Conservation (phyloP, 2,888 invertebrate genomes). For the Torymus texanus region DNA sequence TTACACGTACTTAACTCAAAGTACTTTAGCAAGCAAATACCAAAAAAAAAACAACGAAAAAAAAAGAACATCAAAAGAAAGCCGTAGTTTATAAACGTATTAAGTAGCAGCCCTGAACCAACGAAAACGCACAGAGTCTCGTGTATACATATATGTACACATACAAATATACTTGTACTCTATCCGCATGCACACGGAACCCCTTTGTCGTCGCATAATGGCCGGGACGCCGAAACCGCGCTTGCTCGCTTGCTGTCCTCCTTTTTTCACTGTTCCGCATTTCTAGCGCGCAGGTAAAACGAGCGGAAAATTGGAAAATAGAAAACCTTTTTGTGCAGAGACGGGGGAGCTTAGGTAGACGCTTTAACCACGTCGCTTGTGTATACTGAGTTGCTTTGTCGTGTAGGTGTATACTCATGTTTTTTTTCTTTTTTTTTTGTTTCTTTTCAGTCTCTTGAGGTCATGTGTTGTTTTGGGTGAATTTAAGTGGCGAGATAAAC, state of each 20-base stretch:
- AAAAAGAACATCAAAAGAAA: too few relatives aligned
- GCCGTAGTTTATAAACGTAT: background rate
- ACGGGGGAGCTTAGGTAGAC: constrained; percentile 27
- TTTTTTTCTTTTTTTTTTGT: constrained; percentile 1
- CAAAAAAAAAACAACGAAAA: background rate
- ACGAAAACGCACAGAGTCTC: too few relatives aligned
- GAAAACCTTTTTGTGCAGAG: constrained; percentile 48
- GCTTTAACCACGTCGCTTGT: constrained; percentile 20
- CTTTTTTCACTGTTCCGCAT: constrained; percentile 18
- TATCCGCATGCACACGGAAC: too few relatives aligned
- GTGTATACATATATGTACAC: too few relatives aligned
- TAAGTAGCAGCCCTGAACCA: background rate
- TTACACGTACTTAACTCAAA: background rate
- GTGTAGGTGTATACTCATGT: background rate
- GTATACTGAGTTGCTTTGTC: too few relatives aligned
- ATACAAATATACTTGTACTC: too few relatives aligned
- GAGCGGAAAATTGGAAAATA: constrained; percentile 57
- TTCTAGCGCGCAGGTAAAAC: constrained; percentile 37
- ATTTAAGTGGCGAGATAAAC: constrained; percentile 51
- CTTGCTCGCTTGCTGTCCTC: background rate
- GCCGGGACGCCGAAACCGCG: constrained; percentile 20
- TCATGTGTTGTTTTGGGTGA: constrained; percentile 10
- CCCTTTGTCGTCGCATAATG: constrained; percentile 21
- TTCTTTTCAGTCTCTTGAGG: background rate
- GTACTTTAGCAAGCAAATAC: background rate